A percentile compares a stretch with the other conserved stretches of the same genome.
Conservation (phyloP, 2,797 vertebrate genomes). For the Anniella stebbinsi region DNA sequence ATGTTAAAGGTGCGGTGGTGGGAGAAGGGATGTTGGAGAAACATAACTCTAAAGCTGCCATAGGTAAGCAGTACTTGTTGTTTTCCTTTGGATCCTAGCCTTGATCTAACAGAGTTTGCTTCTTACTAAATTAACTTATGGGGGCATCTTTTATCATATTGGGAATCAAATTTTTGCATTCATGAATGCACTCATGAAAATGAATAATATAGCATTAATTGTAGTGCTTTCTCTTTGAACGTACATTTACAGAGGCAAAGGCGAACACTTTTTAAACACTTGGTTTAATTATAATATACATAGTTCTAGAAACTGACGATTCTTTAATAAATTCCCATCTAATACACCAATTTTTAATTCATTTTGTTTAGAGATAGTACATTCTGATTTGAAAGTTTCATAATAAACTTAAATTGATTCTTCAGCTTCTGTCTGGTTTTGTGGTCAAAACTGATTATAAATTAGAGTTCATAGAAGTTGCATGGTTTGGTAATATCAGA, state of each 20-base stretch:
- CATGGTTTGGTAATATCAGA: background rate
- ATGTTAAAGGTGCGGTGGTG: background rate
- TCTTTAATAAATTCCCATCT: slow-evolving; percentile 59
- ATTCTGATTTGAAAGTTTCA: slow-evolving; percentile 74
- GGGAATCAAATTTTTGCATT: slow-evolving; percentile 54
- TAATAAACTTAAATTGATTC: slow-evolving; percentile 78
- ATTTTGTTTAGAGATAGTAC: slow-evolving; percentile 62
- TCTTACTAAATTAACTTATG: slow-evolving; percentile 51
- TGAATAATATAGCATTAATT: slow-evolving; percentile 40
- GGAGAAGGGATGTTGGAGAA: background rate
- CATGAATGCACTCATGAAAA: slow-evolving; percentile 35
- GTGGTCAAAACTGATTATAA: background rate
- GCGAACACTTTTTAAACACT: slow-evolving; percentile 24
- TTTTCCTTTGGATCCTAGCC: slow-evolving; percentile 11
- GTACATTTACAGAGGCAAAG: slow-evolving; percentile 5
- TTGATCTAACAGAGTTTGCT: slow-evolving; percentile 49
- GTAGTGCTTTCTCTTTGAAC: slow-evolving; percentile 16
- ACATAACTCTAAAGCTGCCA: background rate
- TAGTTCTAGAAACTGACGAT: slow-evolving; percentile 40
- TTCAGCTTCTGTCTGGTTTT: slow-evolving; percentile 54
- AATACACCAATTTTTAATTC: slow-evolving; percentile 62
- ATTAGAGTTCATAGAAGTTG: background rate
- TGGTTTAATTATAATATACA: slow-evolving; percentile 55
- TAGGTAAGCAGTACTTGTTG: background rate
- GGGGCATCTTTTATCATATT: slow-evolving; percentile 44